Base-by-base conservation (phyloP, 2,797 vertebrate genomes). In the Pteropus rufus region DNA sequence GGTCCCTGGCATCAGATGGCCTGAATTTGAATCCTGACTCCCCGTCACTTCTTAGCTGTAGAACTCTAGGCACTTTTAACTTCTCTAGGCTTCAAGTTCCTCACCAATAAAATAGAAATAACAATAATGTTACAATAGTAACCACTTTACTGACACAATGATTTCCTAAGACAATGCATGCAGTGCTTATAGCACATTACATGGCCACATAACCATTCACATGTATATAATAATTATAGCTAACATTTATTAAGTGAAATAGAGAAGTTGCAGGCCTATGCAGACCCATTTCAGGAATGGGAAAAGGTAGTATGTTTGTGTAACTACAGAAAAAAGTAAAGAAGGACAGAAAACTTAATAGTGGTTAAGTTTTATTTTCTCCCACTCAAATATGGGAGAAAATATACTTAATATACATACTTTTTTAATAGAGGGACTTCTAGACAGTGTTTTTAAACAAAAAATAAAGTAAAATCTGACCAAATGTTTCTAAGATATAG, bases 391-490 rank as follows among this genome's bases (percentile, higher is more conserved):
- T 11, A 93, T 34, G 3, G 10, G 10, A 39, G 58, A 85, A 87
- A 41, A 77, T 29, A 83, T 39, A 93, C 7, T 89, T 77, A 29
- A 89, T 4, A 80, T n/a, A 16, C 21, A 77, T 31, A 31, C 34
- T 52, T 93, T 93, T 93, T 83, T 77, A 92, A 95, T 49, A 52
- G 31, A 31, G 21, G 26, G 5, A 89, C 49, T 91, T 96, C 49
- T 46, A 73, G 5, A 79, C 1, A 73, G 9, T n/a, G 31, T 41
- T 76, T 69, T 34, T 73, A 90, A 83, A 77, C 39, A 46, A 83
- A 91, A 94, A 93, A 82, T 75, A 3, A 95, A 94, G 21, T 75
- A 95, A 91, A 90, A 89, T 70, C 44, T 90, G 24, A 82, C 29
- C 11, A 90, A 92, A 88, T 69, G 54, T 10, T 92, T 73, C 82